Conservation (phyloP, 35 echinoderm and acorn worm species). For the Apostichopus parvimensis region DNA sequence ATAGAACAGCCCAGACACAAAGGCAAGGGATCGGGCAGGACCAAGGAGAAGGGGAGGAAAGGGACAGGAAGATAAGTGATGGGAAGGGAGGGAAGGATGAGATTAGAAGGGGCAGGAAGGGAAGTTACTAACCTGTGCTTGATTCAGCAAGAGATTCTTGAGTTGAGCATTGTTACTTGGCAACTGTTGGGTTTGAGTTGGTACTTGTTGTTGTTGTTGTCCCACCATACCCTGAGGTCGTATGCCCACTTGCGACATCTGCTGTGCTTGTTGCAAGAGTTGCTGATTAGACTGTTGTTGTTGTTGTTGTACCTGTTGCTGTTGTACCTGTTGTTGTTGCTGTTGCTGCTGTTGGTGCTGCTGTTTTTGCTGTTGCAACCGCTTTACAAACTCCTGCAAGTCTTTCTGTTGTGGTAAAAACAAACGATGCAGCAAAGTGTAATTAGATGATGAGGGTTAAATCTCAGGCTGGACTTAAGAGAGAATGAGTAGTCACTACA, state of each 20-base stretch:
- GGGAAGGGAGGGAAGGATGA: too few species aligned
- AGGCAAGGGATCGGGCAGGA: too few species aligned
- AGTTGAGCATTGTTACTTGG: slow-evolving; percentile 45
- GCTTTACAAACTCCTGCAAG: slow-evolving; percentile 1
- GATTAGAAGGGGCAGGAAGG: neutral
- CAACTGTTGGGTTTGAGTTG: slow-evolving; percentile 34
- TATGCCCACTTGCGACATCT: neutral
- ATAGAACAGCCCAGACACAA: too few species aligned
- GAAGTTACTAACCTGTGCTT: slow-evolving; percentile 23
- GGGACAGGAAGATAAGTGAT: too few species aligned
- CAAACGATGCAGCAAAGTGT: neutral
- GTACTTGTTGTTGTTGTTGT: slow-evolving; percentile 18
- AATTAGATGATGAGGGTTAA: too few species aligned
- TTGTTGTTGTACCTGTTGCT: slow-evolving; percentile 33
- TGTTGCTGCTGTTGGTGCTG: slow-evolving; percentile 21
- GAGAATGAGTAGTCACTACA: too few species aligned
- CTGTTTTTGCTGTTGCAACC: slow-evolving; percentile 22
- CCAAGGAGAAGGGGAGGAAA: too few species aligned
- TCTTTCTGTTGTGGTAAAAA: neutral
- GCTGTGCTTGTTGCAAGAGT: slow-evolving; percentile 4
- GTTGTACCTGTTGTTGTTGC: slow-evolving; percentile 31
- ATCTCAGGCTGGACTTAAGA: too few species aligned
- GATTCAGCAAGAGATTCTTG: slow-evolving; percentile 33
- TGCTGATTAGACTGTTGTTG: slow-evolving; percentile 23
- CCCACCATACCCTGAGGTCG: neutral